Percentiles rank a stretch among this genome's conserved stretches.
Evolutionary conservation across 1,140 invertebrate genomes (phyloP).

Genomic region (Leptestheria dahalacensis): DNA sequence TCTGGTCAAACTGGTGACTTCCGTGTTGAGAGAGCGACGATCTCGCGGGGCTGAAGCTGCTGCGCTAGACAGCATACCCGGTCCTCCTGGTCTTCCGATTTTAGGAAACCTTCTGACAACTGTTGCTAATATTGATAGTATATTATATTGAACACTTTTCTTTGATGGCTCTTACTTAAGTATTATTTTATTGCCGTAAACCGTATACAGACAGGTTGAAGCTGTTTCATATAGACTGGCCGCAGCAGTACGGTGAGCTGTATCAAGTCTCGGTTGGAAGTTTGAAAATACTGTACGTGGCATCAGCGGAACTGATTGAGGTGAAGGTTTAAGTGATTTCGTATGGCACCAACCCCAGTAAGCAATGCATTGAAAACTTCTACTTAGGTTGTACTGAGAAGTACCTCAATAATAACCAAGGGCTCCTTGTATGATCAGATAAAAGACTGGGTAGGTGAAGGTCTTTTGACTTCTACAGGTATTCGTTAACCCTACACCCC

Average conservation of each 20-base stretch:
- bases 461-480: slow-evolving; percentile 29
- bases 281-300: neutral
- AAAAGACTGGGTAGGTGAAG: slow-evolving; percentile 48
- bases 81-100: neutral
- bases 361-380: too few species aligned
- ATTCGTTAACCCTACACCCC: slow-evolving; percentile 48
- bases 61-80: neutral
- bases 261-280: neutral
- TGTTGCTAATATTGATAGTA: neutral
- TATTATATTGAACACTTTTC: too few species aligned
- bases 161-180: neutral
- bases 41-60: too few species aligned
- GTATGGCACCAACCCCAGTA: too few species aligned
- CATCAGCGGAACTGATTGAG: neutral
- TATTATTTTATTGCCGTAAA: neutral
- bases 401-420: slow-evolving; percentile 51
- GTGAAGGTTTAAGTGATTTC: neutral
- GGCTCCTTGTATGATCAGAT: slow-evolving; percentile 51
- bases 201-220: neutral
- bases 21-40: too few species aligned
- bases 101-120: neutral
- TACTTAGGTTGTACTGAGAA: slow-evolving; percentile 30
- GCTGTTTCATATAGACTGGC: neutral
- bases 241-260: neutral
- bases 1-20: too few species aligned